phyloP scores from a whole-genome alignment of 2,888 invertebrate genomes.

The Pterostichus madidus region DNA sequence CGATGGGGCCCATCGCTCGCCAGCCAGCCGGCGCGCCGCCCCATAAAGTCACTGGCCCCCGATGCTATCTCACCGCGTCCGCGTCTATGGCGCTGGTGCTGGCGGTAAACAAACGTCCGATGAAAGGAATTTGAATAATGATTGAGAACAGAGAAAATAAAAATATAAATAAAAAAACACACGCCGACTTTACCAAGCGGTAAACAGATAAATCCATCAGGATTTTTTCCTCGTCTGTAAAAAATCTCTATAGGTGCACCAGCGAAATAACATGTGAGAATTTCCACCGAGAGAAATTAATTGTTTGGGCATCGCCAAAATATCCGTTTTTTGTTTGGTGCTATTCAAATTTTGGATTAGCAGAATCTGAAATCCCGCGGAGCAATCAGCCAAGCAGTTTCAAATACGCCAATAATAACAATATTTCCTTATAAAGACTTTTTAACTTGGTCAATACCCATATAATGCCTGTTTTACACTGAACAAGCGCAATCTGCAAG shows the following conservation, averaged over 20 bases:
- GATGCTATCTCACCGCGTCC: constrained; percentile 53
- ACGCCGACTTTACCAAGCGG: constrained; percentile 53
- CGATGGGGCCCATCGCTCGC: constrained; percentile 52
- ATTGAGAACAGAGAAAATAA: constrained; percentile 62
- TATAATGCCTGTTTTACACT: too few species aligned
- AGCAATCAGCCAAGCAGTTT: constrained; percentile 12
- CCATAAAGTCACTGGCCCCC: constrained; percentile 63
- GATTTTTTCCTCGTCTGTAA: constrained; percentile 45
- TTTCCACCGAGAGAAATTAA: constrained; percentile 34
- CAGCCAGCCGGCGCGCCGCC: constrained; percentile 59
- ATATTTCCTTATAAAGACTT: background rate
- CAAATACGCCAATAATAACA: background rate
- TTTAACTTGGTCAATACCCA: background rate
- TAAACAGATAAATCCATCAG: constrained; percentile 62
- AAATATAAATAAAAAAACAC: constrained; percentile 53
- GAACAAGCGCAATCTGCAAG: too few species aligned
- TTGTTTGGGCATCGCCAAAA: constrained; percentile 39
- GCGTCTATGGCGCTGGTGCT: constrained; percentile 20
- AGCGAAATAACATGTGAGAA: constrained; percentile 24
- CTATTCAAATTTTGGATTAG: constrained; percentile 35
- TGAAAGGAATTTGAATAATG: constrained; percentile 66
- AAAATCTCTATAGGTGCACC: constrained; percentile 14
- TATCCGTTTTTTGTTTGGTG: constrained; percentile 21
- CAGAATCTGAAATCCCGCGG: constrained; percentile 19
- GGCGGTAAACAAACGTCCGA: constrained; percentile 65